Base-by-base conservation (phyloP, 92 coral and sea anemone genomes). In the Zoanthus sansibaricus region DNA sequence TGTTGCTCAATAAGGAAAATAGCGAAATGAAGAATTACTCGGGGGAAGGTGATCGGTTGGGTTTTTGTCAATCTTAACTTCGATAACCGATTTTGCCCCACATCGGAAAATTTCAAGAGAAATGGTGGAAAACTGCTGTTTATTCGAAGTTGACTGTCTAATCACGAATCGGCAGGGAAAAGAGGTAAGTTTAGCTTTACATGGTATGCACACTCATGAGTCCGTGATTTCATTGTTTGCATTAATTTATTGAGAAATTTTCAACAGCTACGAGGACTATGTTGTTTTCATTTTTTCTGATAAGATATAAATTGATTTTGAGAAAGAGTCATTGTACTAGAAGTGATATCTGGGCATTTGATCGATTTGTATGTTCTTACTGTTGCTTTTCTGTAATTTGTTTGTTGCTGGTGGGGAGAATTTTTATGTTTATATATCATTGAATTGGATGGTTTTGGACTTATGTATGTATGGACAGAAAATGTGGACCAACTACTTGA, bases 401-500 rank as follows among this genome's bases (percentile, higher is more conserved):
- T 55, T 74, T 45, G 82, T 55, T 55, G 88, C 82, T 11, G 58
- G 88, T 85, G 0, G 75, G 82, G 88, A 85, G 82, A 85, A 85
- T 85, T 85, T 85, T 67, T 58, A 85, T 85, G 75, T 33, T 75
- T 76, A 76, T 52, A 76, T 51, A 76, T 67, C 66, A 76, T 13
- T 76, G 66, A 51, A 11, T 76, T 51, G 45, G 79, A 76, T 76
- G 45, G 51, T 51, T 76, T 52, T 76, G 67, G 66, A 76, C 66
- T 3, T 76, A 49, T 76, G 82, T 76, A 72, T 76, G 82, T 76
- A 1, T 8, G 82, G 82, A 0, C 66, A 55, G 67, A 76, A 76
- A 76, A 76, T 76, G 82, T 76, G 82, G 82, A 76, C 82, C 66
- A 67, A 76, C 51, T 76, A 76, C 82, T 76, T 76, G 82, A 51